Percentiles rank a stretch among this genome's conserved stretches.
Conservation (phyloP, 2,113 vertebrate genomes). For the Gasterosteus nipponicus region DNA sequence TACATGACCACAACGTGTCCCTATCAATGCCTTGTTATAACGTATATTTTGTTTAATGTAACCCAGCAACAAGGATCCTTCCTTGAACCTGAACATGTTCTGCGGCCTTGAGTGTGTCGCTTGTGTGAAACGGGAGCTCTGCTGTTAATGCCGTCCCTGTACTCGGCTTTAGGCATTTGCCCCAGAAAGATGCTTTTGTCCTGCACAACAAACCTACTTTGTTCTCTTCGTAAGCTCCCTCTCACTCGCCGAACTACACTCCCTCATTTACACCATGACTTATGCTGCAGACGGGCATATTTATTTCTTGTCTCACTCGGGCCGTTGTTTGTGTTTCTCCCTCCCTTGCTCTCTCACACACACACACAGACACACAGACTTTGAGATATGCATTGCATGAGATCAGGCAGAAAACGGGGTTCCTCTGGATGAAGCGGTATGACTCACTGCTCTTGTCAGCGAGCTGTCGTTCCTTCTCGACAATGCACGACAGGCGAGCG, state of each 20-base stretch:
- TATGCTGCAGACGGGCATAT: slow-evolving; percentile 27
- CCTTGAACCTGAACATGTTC: not conserved
- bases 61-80: not conserved
- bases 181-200: slow-evolving; percentile 62
- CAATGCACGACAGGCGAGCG: slow-evolving; percentile 37
- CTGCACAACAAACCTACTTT: slow-evolving; percentile 47
- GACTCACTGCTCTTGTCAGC: slow-evolving; percentile 62
- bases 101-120: not conserved
- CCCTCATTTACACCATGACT: not conserved
- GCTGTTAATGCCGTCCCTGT: slow-evolving; percentile 33
- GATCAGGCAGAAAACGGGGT: slow-evolving; percentile 41
- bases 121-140: slow-evolving; percentile 46
- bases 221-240: slow-evolving; percentile 29
- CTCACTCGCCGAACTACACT: slow-evolving; percentile 18
- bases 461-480: slow-evolving; percentile 36
- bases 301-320: slow-evolving; percentile 7
- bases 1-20: not conserved
- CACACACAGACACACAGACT: slow-evolving; percentile 3
- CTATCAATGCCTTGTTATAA: not conserved
- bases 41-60: not conserved
- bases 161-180: slow-evolving; percentile 38
- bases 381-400: slow-evolving; percentile 43
- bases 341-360: not conserved
- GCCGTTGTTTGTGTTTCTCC: slow-evolving; percentile 18
- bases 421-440: slow-evolving; percentile 50